Percentiles rank a stretch among this genome's conserved stretches.
Conservation (phyloP, 2,888 invertebrate genomes). For the Seira ritae region DNA sequence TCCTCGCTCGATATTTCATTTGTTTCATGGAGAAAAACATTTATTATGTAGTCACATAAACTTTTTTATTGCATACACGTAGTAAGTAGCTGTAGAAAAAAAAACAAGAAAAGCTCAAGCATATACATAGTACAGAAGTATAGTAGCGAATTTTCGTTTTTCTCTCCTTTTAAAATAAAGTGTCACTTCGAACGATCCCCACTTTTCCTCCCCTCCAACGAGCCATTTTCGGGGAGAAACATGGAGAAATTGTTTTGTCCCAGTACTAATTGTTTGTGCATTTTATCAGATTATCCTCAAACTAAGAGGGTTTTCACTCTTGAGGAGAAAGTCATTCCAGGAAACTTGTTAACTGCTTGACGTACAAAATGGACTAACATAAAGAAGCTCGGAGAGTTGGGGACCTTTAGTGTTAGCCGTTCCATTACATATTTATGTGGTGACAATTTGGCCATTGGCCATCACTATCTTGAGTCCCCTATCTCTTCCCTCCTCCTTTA, state of each 20-base stretch:
- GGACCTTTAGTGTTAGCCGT: not conserved
- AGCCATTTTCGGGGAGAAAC: no score
- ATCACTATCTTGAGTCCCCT: conserved; percentile 23
- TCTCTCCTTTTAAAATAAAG: no score
- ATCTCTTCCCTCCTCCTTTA: not conserved
- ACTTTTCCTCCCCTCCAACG: no score
- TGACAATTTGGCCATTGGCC: conserved; percentile 62
- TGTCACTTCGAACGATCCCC: no score
- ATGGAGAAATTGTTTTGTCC: not conserved
- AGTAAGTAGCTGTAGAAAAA: no score
- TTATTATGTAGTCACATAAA: not conserved
- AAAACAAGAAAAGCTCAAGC: no score
- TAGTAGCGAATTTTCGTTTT: no score
- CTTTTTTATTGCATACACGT: not conserved
- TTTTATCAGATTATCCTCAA: not conserved
- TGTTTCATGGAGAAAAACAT: not conserved
- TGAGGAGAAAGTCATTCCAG: not conserved
- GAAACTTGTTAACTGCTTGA: not conserved
- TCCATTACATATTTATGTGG: conserved; percentile 58
- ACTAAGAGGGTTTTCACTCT: not conserved
- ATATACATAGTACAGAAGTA: no score
- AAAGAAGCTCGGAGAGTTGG: no score
- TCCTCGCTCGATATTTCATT: conserved; percentile 23
- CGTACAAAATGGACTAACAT: not conserved
- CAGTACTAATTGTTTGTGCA: not conserved